phyloP scores from a whole-genome alignment of 2,888 invertebrate genomes.

The Agelastica alni region DNA sequence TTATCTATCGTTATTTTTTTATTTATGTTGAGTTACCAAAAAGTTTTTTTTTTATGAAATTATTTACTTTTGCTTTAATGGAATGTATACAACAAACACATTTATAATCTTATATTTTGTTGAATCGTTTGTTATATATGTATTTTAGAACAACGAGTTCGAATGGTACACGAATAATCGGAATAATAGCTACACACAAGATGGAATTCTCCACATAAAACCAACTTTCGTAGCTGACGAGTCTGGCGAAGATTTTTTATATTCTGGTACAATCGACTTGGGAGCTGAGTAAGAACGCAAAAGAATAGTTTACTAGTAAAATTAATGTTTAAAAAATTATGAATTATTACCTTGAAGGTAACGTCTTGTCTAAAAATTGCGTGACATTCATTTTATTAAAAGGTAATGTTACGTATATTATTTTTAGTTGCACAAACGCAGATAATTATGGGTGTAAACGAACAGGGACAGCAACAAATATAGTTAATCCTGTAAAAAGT shows the following conservation, averaged over 20 bases:
- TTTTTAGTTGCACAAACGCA: slow-evolving; percentile 62
- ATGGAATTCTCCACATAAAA: slow-evolving; percentile 64
- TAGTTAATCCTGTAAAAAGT: slow-evolving; percentile 69
- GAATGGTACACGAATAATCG: slow-evolving; percentile 71
- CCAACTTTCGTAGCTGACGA: slow-evolving; percentile 66
- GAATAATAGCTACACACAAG: slow-evolving; percentile 64
- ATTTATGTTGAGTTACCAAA: no score
- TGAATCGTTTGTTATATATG: slow-evolving; percentile 2
- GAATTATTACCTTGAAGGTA: no score
- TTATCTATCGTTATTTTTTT: no score
- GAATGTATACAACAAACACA: no score
- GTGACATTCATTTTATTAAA: no score
- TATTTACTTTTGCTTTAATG: no score
- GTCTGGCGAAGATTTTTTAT: slow-evolving; percentile 54
- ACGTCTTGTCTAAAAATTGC: no score
- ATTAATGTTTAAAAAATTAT: no score
- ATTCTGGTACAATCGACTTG: neutral
- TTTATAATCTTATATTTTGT: no score
- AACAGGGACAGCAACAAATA: slow-evolving; percentile 58
- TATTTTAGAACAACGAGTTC: slow-evolving; percentile 69
- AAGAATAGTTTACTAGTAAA: no score
- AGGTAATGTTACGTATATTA: no score
- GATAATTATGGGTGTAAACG: slow-evolving; percentile 62
- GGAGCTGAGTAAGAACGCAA: neutral
- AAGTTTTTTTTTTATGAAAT: no score